phyloP scores from a whole-genome alignment of 2,113 vertebrate genomes.

The Willisornis vidua region DNA sequence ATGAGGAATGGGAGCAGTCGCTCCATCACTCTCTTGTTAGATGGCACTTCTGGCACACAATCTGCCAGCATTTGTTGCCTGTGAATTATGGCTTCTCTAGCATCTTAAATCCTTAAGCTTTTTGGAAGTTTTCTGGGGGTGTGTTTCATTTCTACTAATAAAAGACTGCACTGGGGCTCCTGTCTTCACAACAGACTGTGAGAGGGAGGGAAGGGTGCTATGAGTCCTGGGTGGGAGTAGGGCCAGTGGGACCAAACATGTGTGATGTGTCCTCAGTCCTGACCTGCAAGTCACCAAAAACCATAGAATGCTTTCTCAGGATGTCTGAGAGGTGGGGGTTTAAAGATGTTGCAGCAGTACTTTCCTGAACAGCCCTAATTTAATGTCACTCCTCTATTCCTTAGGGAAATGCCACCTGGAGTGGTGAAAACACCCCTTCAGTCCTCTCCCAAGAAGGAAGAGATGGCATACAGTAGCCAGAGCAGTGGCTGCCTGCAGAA shows the following conservation, averaged over 20 bases:
- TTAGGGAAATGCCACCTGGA: not conserved
- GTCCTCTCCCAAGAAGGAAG: not conserved
- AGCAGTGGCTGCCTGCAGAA: rapidly evolving
- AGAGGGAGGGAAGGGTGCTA: not conserved
- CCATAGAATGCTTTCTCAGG: not conserved
- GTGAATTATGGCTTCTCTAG: constrained; percentile 4
- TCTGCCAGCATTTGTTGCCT: constrained; percentile 2
- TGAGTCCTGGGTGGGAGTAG: not conserved
- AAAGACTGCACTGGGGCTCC: not conserved
- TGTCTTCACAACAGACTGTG: not conserved
- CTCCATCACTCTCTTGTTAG: constrained; percentile 29
- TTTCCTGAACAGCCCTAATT: not conserved
- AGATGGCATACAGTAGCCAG: not conserved
- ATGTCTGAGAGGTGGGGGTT: not conserved
- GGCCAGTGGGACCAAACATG: not conserved
- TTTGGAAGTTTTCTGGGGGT: not conserved
- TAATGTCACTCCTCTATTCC: not conserved
- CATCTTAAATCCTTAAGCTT: constrained; percentile 8
- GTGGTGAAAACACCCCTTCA: not conserved
- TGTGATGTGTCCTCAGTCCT: not conserved
- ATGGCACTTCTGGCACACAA: constrained; percentile 33
- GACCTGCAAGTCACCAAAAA: not conserved
- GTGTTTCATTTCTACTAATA: not conserved
- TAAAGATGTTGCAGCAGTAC: not conserved
- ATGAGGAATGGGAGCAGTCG: constrained; percentile 8